Base-by-base conservation (phyloP, 2,797 vertebrate species). In the Aselliscus stoliczkanus region DNA sequence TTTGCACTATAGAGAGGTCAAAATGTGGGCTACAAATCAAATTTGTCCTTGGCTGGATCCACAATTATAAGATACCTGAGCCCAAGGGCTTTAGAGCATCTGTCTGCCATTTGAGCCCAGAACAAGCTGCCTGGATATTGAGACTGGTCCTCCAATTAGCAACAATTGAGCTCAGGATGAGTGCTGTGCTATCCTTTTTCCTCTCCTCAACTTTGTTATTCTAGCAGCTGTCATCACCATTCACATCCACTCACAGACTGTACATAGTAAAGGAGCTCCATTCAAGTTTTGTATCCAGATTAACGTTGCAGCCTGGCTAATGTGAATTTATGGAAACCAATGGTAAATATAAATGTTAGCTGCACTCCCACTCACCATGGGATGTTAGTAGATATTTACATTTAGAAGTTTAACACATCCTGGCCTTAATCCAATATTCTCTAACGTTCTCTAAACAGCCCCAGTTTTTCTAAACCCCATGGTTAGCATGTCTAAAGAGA, bases 21-120 rank as follows among this genome's bases (percentile, higher is more conserved):
- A 58, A 95, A 90, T 79, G 82, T 81, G 90, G 90, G 90, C 92
- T 95, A 96, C 96, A 97, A 96, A 96, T 97, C 96, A 97, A 86
- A 96, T 94, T 83, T 97, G 97, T 96, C 93, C 95, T 91, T 96
- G 92, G 88, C 95, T 94, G 82, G 73, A 90, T 95, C 82, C 94
- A 95, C 93, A 96, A 93, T 93, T 95, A 93, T n/a, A 93, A 97
- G 96, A 97, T 76, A 96, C 97, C 96, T 96, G 97, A 97, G 94
- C 90, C 88, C 94, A 94, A 31, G 64, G 92, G 88, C 96, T 96
- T 96, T 62, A 65, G 56, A 94, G 97, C 97, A 96, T 95, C 96
- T 97, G 97, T 96, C 96, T 97, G 94, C 94, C 97, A 96, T 96
- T 94, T 70, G 85, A 97, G 97, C 95, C 60, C 93, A 95, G 93